Base-by-base conservation (phyloP, 2,113 vertebrate genomes). In the Turnix velox region DNA sequence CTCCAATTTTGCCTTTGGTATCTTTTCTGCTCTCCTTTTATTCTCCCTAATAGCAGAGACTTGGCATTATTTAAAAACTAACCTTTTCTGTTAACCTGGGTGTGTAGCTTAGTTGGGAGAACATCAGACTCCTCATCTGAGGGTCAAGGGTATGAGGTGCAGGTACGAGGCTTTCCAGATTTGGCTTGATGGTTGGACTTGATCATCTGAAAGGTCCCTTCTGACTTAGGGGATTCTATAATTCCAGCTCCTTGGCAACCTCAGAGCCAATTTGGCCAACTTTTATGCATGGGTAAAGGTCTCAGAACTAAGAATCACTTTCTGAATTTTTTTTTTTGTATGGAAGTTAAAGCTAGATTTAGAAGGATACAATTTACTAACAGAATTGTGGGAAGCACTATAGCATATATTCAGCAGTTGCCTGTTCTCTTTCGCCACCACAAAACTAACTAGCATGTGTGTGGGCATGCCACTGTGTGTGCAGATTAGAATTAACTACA, bases 401-500 rank as follows among this genome's bases (percentile, higher is more conserved):
- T 57, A 79, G 18, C 83, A 67, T 72, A 92, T 88, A 90, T 92
- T 92, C 94, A 91, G 61, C 88, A 92, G 80, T 77, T 84, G 43
- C 37, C 54, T 90, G 24, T 92, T 92, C 75, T 93, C 74, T 93
- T 95, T 94, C 93, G 71, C 88, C 71, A 76, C 85, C 48, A 72
- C 8, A 83, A 33, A 39, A 65, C 66, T 51, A 75, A 82, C 85
- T 90, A 90, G 54, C 3, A 1, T 71, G 62, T 82, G 77, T 88
- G 85, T 91, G 71, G 91, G 93, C 69, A 54, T 55, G 68, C 59
- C 69, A 58, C 77, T 74, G 51, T 84, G 68, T 55, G 77, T 51
- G 71, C 6, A 11, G 87, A 80, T 49, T 84, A 88, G 73, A 95
- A 93, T 87, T 93, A 91, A 88, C 35, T 68, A 67, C 76, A 81